A percentile compares a stretch with the other conserved stretches of the same genome.
Conservation (phyloP, 1,140 invertebrate genomes). For the Caenorhabditis brenneri region DNA sequence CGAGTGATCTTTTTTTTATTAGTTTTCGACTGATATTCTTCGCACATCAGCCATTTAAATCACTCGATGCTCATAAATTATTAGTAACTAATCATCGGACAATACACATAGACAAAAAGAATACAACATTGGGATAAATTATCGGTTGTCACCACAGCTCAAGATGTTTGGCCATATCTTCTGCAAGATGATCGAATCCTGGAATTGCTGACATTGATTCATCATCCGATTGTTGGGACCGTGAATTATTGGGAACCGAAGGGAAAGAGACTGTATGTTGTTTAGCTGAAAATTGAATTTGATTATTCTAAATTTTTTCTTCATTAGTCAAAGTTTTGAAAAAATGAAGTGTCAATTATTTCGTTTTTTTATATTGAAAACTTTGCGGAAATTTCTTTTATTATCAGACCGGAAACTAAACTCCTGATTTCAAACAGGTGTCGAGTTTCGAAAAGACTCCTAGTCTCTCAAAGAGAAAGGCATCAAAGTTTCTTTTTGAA, state of each 20-base stretch:
- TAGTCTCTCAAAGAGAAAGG: constrained; percentile 30
- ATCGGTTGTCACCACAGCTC: constrained; percentile 12
- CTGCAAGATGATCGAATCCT: constrained; percentile 29
- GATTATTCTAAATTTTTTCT: background rate
- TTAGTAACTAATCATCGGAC: constrained; percentile 34
- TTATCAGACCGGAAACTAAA: too few species aligned
- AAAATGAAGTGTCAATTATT: background rate
- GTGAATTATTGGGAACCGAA: background rate
- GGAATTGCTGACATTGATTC: constrained; percentile 14
- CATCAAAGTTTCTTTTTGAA: background rate
- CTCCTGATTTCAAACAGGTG: background rate
- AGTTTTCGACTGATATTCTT: background rate
- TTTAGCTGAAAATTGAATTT: background rate
- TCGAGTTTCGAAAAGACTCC: constrained; percentile 16
- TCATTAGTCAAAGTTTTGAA: too few species aligned
- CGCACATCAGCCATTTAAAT: too few species aligned
- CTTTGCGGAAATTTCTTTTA: too few species aligned
- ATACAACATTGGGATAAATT: background rate
- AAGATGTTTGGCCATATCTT: constrained; percentile 25
- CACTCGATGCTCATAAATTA: constrained; percentile 8
- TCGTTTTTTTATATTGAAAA: background rate
- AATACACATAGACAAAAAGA: constrained; percentile 31
- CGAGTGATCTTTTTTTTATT: background rate
- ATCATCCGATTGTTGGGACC: background rate
- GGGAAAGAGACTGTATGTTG: background rate